Percentiles rank a stretch among this genome's conserved stretches.
Conservation (phyloP, 2,797 vertebrate species). For the Coluber constrictor region DNA sequence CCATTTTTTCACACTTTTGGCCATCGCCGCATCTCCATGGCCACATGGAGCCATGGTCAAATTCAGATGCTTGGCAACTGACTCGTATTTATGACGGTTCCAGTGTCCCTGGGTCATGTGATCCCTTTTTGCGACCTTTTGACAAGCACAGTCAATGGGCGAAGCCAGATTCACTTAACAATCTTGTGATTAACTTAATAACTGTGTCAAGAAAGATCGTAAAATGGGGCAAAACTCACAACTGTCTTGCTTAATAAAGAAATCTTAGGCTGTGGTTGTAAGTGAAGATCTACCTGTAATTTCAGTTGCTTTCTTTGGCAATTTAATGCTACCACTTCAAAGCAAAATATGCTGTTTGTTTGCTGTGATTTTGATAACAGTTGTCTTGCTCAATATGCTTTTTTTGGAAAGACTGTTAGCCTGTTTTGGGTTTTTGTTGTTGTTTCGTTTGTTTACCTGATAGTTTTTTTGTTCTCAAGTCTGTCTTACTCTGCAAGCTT, state of each 20-base stretch:
- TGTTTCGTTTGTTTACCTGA: neutral
- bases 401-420: neutral
- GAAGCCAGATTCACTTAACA: neutral
- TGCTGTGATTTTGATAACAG: neutral
- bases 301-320: neutral
- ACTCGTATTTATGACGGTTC: neutral
- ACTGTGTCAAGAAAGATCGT: neutral
- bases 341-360: neutral
- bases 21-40: neutral
- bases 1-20: neutral
- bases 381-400: neutral
- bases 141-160: neutral
- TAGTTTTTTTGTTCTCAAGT: neutral
- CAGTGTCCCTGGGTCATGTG: neutral
- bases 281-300: neutral
- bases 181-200: neutral
- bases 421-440: neutral
- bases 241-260: neutral
- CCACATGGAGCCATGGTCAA: too few relatives aligned
- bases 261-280: neutral
- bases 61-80: neutral
- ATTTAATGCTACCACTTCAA: neutral
- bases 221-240: neutral
- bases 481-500: neutral
- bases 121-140: neutral